Base-by-base conservation (phyloP, 2,888 invertebrate species). In the Prenolepis imparis region DNA sequence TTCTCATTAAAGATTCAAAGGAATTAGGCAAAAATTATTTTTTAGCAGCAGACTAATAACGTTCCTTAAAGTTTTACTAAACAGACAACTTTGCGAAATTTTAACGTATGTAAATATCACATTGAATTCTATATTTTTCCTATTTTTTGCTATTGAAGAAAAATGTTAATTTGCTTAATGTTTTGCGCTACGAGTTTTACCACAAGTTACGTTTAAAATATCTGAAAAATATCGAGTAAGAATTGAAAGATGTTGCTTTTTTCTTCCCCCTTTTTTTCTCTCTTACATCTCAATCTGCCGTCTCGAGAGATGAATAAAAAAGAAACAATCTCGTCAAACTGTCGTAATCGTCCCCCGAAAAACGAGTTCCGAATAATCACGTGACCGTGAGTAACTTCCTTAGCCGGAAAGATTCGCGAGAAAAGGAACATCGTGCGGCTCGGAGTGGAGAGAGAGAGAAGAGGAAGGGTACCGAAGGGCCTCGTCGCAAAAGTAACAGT, bases 401-500 rank as follows among this genome's bases (percentile, higher is more conserved):
- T 44, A 36, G 44, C 59, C 41, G 57, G 57, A 57, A 72, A 18
- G 73, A 72, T 78, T 73, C 59, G 59, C 73, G 57, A 72, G 44
- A 9, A 36, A 48, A 75, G 63, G 36, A 78, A 78, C 44, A 72
- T 32, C 61, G 55, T 28, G 64, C 66, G 70, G 48, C 55, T 21
- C 57, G 68, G 48, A 41, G 28, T 28, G 28, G 3, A 28, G 3
- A 3, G 52, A 32, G 3, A 41, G 64, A 81, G 61, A 86, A 83
- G 81, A 90, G 83, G 89, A 88, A 90, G 84, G 90, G 91, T 91
- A 90, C 89, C 91, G 89, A 91, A 93, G 93, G 94, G 93, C 91
- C 91, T 90, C 90, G 91, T 92, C 91, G 91, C 92, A 91, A 90
- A 93, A 93, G 93, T 94, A 94, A 94, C 94, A 94, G 94, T 94